Evolutionary conservation across 2,797 vertebrate genomes (phyloP), one percentile per base, ranked within the genome.

Genomic region (Oreochromis grahami): DNA sequence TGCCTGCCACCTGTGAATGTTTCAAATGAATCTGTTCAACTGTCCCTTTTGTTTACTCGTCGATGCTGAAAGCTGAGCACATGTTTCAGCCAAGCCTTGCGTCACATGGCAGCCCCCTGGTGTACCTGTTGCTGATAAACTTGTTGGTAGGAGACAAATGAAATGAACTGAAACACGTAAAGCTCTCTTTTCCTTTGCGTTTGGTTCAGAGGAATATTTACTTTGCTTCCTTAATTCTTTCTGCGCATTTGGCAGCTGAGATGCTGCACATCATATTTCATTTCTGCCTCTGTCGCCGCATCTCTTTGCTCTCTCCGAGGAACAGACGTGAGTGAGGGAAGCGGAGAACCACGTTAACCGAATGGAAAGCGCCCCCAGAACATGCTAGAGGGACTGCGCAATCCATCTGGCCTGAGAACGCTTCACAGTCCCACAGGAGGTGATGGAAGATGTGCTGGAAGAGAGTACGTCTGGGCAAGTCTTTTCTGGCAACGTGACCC

Each of bases 361-460:
- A 93, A 89, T 89, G 81, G 81, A 89, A 90, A 85, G 68, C 51
- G 26, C 77, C 80, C 74, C 24, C 34, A 60, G 87, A 85, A 91
- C 77, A 87, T 80, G 84, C 89, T 79, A 77, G 80, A 90, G 89
- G 90, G 88, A 83, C 70, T 29, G 53, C 77, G 78, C 81, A 74
- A 89, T 60, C 93, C 94, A 93, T 94, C 89, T 94, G 92, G 84
- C 83, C 83, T 15, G 82, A 76, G 87, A 91, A 81, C 1, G 56
- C 77, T 79, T 86, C 34, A 19, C 50, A 56, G 8, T 89, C 91
- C 88, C 90, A 85, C 79, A 84, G 87, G 88, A 92, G 68, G 88
- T 85, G 79, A 53, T 34, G 77, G 80, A 76, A 70, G 83, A 89
- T 82, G 87, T 34, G 83, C 83, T 82, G 70, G 36, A 89, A 83